These are phyloP conservation scores for Thamnaconus septentrionalis DNA, from an alignment of 2,113 vertebrate genomes.

Conservation along the genomic window DNA sequence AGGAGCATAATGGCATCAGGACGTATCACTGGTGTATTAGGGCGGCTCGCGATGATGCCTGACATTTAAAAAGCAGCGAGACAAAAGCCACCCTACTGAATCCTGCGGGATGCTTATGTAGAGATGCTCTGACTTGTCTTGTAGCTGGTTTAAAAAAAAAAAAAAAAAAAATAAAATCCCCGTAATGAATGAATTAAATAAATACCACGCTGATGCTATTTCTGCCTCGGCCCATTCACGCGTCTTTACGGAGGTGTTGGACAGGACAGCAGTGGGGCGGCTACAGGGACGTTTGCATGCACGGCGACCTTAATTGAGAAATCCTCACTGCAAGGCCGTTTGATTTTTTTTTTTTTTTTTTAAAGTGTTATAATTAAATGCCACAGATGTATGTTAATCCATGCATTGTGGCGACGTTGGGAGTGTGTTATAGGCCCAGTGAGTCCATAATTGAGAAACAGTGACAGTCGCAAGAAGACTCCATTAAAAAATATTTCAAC, in stretches of 20 bases:
- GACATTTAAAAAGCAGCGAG: not conserved
- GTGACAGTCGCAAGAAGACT: not conserved
- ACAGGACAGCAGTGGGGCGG: no score
- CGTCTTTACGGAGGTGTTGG: no score
- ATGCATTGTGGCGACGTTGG: not conserved
- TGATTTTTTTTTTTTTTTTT: no score
- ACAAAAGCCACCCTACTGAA: not conserved
- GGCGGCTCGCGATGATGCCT: constrained; percentile 1
- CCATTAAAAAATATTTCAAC: not conserved
- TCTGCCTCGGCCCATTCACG: no score
- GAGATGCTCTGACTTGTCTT: not conserved
- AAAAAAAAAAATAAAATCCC: no score
- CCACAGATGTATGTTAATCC: not conserved
- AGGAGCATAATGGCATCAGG: not conserved
- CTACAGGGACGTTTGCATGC: no score
- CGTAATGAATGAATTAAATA: no score
- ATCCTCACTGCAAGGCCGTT: no score
- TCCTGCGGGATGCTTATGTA: not conserved
- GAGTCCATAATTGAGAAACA: not conserved
- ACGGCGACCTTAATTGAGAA: no score
- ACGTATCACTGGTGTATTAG: not conserved
- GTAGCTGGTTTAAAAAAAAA: no score
- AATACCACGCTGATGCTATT: no score
- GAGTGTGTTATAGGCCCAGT: not conserved
- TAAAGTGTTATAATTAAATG: no score